Conservation (phyloP, 2,113 vertebrate species). For the Cyrtonyx montezumae region DNA sequence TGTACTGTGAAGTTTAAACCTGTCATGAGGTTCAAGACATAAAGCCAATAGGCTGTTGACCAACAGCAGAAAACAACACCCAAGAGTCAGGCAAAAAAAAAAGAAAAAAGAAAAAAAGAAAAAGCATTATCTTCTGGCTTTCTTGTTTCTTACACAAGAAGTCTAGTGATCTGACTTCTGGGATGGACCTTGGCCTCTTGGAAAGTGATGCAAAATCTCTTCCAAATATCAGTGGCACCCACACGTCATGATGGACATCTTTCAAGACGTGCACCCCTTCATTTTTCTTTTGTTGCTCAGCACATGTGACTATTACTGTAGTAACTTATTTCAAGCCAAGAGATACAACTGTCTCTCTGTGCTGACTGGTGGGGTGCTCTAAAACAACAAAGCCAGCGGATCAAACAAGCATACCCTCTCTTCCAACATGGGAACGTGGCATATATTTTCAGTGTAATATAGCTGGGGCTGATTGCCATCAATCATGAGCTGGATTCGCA, state of each 20-base stretch:
- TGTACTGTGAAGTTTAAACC: neutral
- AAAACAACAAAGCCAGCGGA: slow-evolving; percentile 11
- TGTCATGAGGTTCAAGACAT: neutral
- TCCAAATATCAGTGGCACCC: slow-evolving; percentile 17
- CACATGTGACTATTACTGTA: slow-evolving; percentile 50
- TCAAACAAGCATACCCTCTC: neutral
- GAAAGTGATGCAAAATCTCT: neutral
- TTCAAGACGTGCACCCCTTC: slow-evolving; percentile 45
- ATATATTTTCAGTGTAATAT: slow-evolving; percentile 12
- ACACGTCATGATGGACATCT: slow-evolving; percentile 24
- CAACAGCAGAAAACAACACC: neutral
- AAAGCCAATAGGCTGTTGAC: slow-evolving; percentile 18
- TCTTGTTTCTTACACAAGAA: slow-evolving; percentile 3
- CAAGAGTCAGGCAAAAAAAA: neutral
- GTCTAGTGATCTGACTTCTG: neutral
- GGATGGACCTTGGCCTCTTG: slow-evolving; percentile 28
- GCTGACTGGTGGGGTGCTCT: slow-evolving; percentile 51
- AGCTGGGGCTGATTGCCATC: slow-evolving; percentile 53
- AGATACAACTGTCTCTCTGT: slow-evolving; percentile 44
- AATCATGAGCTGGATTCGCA: slow-evolving; percentile 21
- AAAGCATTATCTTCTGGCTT: neutral
- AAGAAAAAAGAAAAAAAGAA: neutral
- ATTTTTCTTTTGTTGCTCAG: slow-evolving; percentile 58
- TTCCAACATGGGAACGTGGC: neutral
- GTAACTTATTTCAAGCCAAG: slow-evolving; percentile 60